Evolutionary conservation across 2,797 vertebrate genomes (phyloP), one percentile per base, ranked within the genome.

Genomic region (Jordanella pulchra): DNA sequence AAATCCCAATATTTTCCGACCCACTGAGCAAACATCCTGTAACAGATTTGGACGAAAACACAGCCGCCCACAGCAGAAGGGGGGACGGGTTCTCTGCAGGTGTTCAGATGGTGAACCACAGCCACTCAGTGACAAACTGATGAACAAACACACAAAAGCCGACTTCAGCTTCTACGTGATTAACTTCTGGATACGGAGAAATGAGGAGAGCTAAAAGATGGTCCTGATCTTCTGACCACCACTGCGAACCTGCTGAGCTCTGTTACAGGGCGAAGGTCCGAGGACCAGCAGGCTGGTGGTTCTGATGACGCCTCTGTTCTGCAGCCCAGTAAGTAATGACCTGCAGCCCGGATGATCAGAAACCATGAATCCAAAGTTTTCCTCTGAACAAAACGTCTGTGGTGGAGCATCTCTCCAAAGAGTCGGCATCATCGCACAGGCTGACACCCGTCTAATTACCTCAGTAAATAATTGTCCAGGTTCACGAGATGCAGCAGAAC

Each of bases 31-130:
- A 15, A 15, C 6, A 30, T 66, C 32, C 7, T 39, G 28, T 48
- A 69, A 72, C 50, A 5, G 63, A 69, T 76, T 63, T 39, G n/a
- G 60, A 63, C 12, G 2, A 63, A 63, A 63, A 63, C 39, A n/a
- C n/a, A n/a, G 60, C 60, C n/a, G 58, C 58, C 11, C 35, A 39
- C 32, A 61, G 32, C 35, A 61, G 58, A 61, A n/a, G n/a, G n/a
- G n/a, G n/a, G n/a, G n/a, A n/a, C n/a, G n/a, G n/a, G n/a, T n/a
- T n/a, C n/a, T n/a, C n/a, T n/a, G n/a, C 30, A 6, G 23, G 60
- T 44, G 32, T 11, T 39, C 60, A 42, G 13, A 11, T 23, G 83
- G 80, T 78, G 76, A 77, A 79, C 82, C 80, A 76, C 30, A 64
- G 75, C 30, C 32, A 54, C 73, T 73, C 79, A 13, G 61, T 45